These are phyloP conservation scores for Fistularia tabacaria DNA, from an alignment of 2,797 vertebrate species.

Conservation along the genomic window DNA sequence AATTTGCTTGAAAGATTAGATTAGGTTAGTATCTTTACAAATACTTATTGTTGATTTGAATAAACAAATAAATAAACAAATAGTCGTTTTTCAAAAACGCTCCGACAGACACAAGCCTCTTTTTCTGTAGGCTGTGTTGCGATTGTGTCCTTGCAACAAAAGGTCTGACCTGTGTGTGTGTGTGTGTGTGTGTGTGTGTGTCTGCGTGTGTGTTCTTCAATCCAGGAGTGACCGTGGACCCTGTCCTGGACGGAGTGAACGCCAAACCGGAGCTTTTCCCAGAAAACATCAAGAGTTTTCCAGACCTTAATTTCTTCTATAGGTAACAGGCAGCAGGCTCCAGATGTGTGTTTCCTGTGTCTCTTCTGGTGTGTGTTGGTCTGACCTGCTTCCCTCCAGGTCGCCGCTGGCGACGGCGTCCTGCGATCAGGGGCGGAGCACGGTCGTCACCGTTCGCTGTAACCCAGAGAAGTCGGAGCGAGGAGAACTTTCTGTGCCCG, in stretches of 20 bases:
- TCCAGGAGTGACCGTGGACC: slow-evolving; percentile 84
- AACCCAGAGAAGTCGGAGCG: slow-evolving; percentile 77
- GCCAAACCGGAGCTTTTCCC: slow-evolving; percentile 82
- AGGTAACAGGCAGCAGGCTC: slow-evolving; percentile 67
- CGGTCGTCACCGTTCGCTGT: slow-evolving; percentile 88
- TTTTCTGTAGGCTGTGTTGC: no score
- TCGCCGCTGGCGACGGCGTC: slow-evolving; percentile 85
- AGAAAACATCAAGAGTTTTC: slow-evolving; percentile 69
- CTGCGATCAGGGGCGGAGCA: slow-evolving; percentile 87
- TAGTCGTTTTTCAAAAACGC: no score
- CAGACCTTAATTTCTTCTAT: slow-evolving; percentile 96
- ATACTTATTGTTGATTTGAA: no score
- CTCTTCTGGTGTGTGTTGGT: background rate
- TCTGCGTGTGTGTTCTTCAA: background rate
- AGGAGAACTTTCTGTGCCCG: slow-evolving; percentile 85
- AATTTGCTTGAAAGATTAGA: no score
- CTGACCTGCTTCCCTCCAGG: slow-evolving; percentile 57
- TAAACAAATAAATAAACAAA: no score
- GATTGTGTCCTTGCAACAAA: no score
- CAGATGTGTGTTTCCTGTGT: background rate
- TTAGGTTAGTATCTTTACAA: no score
- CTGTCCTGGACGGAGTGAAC: slow-evolving; percentile 76
- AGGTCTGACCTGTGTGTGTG: no score
- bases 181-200: background rate
- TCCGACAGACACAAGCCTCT: no score